Evolutionary conservation across 2,113 vertebrate genomes (phyloP).

Genomic region (Cairina moschata): DNA sequence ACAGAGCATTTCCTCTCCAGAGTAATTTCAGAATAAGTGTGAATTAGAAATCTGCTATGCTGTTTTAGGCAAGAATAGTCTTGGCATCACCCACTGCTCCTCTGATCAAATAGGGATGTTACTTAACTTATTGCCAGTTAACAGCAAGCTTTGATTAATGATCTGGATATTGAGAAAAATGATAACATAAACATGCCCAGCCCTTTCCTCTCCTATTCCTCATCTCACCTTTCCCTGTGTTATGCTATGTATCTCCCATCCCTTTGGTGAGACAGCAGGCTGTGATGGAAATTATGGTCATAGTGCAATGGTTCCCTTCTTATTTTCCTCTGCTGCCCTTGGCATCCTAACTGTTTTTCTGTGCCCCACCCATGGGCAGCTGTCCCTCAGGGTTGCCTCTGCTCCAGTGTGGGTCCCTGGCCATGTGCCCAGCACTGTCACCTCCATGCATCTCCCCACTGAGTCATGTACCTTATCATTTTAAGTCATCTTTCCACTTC

Average conservation of each 20-base stretch:
- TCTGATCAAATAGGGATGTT: neutral
- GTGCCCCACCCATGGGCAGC: no score
- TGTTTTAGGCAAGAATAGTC: neutral
- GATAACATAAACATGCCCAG: neutral
- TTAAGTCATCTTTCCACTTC: neutral
- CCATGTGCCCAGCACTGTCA: rapidly evolving
- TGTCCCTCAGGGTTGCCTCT: no score
- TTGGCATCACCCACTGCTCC: no score
- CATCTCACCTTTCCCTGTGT: no score
- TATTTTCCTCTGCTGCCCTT: no score
- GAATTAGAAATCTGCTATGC: neutral
- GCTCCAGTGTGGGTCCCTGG: no score
- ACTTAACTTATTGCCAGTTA: neutral
- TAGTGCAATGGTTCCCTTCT: no score
- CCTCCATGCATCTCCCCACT: neutral
- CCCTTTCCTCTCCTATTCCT: neutral
- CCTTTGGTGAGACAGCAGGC: no score
- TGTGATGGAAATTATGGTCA: no score
- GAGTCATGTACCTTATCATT: rapidly evolving
- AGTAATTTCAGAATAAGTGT: neutral
- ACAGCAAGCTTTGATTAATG: neutral
- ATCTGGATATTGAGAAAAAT: neutral
- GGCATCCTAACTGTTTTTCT: no score
- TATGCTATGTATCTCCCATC: no score
- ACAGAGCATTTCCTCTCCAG: neutral